Evolutionary conservation across 2,888 invertebrate genomes (phyloP), one percentile per base, ranked within the genome.

Genomic region (Scaptomyza tumidula): DNA sequence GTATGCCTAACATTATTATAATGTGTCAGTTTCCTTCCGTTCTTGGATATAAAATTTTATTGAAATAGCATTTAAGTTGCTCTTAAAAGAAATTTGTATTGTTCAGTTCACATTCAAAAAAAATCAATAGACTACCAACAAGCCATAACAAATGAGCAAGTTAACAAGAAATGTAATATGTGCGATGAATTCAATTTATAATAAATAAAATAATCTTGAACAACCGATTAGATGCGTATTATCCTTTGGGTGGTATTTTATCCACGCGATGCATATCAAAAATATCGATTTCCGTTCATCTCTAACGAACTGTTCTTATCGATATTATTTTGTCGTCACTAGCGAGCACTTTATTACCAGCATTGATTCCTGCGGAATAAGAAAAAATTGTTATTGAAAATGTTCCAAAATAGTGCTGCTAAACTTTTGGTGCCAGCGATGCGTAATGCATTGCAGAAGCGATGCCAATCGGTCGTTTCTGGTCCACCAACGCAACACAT

Each of bases 401-500:
- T 91, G 91, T 88, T 92, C 71, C 88, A 80, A 81, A 88, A 85
- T 64, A 89, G 84, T 60, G 89, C 90, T 68, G 86, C 89, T 62
- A 88, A 90, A 63, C 75, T 92, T 29, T 78, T 92, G 80, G 75
- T 89, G 49, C 92, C 92, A 59, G 80, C 89, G 50, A 78, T 91
- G 48, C 90, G 92, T 27, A 90, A 75, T 64, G 84, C 88, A 27
- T 50, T 90, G 63, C 92, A 92, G 79, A 84, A 77, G 41, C 89
- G 92, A 46, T 88, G 75, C 61, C 89, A 91, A 75, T 91, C 92
- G 29, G 92, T 89, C 19, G 75, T 92, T 7, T 87, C 90, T 10
- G 91, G 91, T 6, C 92, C 92, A 62, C 91, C 92, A 48, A 90
- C 89, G 5, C 70, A 89, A 43, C 89, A 90, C 58, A 45, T 92